Evolutionary conservation across 2,797 vertebrate species (phyloP), one percentile per base, ranked within the genome.

Genomic region (Chaetophractus vellerosus): DNA sequence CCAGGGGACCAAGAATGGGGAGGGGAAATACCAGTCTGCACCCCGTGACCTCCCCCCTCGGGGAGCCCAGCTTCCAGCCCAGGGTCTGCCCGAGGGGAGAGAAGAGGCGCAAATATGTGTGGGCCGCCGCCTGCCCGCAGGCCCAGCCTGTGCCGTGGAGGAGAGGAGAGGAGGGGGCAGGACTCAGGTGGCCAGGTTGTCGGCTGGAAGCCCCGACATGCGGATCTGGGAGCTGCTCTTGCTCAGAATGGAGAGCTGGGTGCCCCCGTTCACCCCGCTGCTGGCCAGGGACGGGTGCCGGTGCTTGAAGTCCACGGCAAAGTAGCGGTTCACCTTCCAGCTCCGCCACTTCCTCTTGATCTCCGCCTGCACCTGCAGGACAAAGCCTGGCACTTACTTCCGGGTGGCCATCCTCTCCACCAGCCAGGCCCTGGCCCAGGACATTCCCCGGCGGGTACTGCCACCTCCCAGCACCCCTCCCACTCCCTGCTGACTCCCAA

Each of bases 191-290:
- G 99, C 99, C 97, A 99, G 98, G 91, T 99, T 99, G 98, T 99
- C 99, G 0, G 99, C 99, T 96, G 99, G 99, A 72, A 99, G 99
- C 98, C 99, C 99, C 95, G 99, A 99, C 99, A 99, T 99, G 93
- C 99, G 99, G 97, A 99, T 99, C 99, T 99, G 99, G 69, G 99
- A 99, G 99, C 99, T 99, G 99, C 99, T 99, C 99, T 99, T 99
- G 99, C 99, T 99, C 97, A 99, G 99, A 98, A 99, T 99, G 97
- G 99, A 99, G 96, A 99, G 99, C 98, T 99, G 99, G 66, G 99
- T 99, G 88, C 99, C 99, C 94, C 99, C 99, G 83, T 99, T 99
- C 98, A 99, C 99, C 76, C 99, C 99, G 69, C 99, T 99, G 99
- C 99, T 99, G 97, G 99, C 99, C 99, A 99, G 98, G 68, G 99